These are phyloP conservation scores for Geophilus truncorum DNA, from an alignment of 2,888 invertebrate species.

Conservation along the genomic window DNA sequence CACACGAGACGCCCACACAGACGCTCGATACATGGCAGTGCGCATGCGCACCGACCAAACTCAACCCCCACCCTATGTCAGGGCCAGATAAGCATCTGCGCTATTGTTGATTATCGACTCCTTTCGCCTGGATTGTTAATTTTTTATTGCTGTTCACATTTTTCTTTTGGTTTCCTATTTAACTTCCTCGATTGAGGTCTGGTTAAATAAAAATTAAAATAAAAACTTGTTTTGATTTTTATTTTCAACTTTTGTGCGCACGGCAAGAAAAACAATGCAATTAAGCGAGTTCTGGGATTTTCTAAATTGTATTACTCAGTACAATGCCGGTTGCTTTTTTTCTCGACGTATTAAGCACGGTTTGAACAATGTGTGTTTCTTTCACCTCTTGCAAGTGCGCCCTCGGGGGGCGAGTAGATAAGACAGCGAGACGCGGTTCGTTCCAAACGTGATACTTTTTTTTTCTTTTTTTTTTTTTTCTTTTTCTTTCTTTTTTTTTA, in stretches of 20 bases:
- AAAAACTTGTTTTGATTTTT: not conserved
- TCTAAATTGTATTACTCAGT: not conserved
- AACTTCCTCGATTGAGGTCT: not conserved
- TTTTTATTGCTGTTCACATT: not conserved
- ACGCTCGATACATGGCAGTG: conserved; percentile 15
- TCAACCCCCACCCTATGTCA: not conserved
- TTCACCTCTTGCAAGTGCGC: conserved; percentile 6
- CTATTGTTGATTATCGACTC: conserved; percentile 13
- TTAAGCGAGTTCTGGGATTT: not conserved
- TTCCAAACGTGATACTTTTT: conserved; percentile 11
- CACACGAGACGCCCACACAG: conserved; percentile 27
- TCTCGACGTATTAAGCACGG: not conserved
- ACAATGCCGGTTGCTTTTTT: not conserved
- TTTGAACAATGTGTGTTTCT: conserved; percentile 19
- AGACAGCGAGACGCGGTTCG: conserved; percentile 15
- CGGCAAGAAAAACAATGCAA: not conserved
- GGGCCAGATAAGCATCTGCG: conserved; percentile 1
- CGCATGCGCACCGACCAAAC: conserved; percentile 1
- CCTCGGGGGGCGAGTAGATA: conserved; percentile 21
- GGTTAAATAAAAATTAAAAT: not conserved
- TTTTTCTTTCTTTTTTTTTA: no score
- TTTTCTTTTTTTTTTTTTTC: no score
- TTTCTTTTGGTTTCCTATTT: not conserved
- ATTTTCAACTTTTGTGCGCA: not conserved
- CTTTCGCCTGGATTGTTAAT: not conserved